Conservation (phyloP, 2,888 invertebrate species). For the Clunio marinus region DNA sequence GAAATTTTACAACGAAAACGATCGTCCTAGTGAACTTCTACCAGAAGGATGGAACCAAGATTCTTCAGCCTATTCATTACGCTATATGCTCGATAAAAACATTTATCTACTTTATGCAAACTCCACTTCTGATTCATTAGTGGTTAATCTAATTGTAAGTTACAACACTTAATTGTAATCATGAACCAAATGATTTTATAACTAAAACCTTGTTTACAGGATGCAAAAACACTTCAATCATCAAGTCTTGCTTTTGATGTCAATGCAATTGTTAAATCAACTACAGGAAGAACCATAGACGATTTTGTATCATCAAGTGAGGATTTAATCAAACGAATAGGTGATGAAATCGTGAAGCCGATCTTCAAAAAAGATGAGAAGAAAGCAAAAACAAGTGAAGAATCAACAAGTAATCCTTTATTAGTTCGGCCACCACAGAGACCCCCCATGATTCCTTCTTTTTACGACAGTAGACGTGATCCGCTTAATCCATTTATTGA, state of each 20-base stretch:
- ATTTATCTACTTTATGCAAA: slow-evolving; percentile 63
- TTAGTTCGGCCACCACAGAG: slow-evolving; percentile 32
- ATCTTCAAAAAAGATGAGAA: slow-evolving; percentile 47
- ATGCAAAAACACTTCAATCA: neutral
- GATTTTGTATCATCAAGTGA: slow-evolving; percentile 8
- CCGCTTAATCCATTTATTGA: slow-evolving; percentile 44
- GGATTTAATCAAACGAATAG: slow-evolving; percentile 9
- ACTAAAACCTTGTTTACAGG: no score
- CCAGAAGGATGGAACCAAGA: slow-evolving; percentile 70
- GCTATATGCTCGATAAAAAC: slow-evolving; percentile 65
- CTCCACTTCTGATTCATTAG: slow-evolving; percentile 43
- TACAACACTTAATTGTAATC: no score
- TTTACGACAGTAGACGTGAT: slow-evolving; percentile 39
- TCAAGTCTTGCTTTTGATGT: neutral
- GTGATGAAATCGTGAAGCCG: slow-evolving; percentile 44
- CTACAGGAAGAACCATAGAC: neutral
- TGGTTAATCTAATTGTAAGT: neutral
- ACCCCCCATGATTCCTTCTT: slow-evolving; percentile 43
- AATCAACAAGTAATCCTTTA: neutral
- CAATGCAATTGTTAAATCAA: neutral
- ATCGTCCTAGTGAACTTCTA: slow-evolving; percentile 64
- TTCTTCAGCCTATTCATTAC: slow-evolving; percentile 62
- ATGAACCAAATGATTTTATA: no score
- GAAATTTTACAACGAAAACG: slow-evolving; percentile 59
- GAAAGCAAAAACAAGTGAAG: slow-evolving; percentile 44